phyloP scores from a whole-genome alignment of 2,113 vertebrate genomes.

The Sebastes fasciatus region DNA sequence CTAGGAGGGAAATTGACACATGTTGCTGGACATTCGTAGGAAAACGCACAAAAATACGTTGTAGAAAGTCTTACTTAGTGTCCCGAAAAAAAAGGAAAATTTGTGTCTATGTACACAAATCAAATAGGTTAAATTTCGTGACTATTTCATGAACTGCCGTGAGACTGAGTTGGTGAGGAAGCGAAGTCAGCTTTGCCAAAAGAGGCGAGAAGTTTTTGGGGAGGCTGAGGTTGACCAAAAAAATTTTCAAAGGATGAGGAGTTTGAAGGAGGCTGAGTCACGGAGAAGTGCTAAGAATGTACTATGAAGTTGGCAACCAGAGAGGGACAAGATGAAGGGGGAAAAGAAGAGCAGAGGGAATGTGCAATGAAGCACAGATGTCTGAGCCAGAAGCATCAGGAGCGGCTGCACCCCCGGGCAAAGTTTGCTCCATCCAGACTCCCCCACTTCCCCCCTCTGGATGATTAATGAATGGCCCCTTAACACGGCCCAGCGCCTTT shows the following conservation, averaged over 20 bases:
- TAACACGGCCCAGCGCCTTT: conserved; percentile 44
- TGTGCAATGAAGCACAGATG: conserved; percentile 42
- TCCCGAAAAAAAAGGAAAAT: too few relatives aligned
- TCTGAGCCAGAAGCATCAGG: conserved; percentile 39
- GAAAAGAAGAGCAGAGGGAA: conserved; percentile 36
- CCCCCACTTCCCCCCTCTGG: not conserved
- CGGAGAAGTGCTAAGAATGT: conserved; percentile 12
- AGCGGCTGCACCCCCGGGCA: not conserved
- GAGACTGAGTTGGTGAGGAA: not conserved
- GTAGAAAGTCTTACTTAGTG: too few relatives aligned
- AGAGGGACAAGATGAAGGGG: conserved; percentile 10
- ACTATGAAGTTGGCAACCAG: conserved; percentile 32
- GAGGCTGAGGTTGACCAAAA: conserved; percentile 12
- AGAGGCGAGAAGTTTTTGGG: conserved; percentile 9
- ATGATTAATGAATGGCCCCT: conserved; percentile 67
- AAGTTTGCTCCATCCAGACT: conserved; percentile 20
- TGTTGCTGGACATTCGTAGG: too few relatives aligned
- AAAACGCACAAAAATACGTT: too few relatives aligned
- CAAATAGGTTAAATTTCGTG: too few relatives aligned
- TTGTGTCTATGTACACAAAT: too few relatives aligned
- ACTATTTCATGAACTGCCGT: too few relatives aligned
- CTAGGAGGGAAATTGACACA: too few relatives aligned
- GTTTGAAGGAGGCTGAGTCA: conserved; percentile 35
- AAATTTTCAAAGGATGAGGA: conserved; percentile 37
- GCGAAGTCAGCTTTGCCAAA: conserved; percentile 19